Evolutionary conservation across 2,888 invertebrate species (phyloP).

Genomic region (Barypeithes pellucidus): DNA sequence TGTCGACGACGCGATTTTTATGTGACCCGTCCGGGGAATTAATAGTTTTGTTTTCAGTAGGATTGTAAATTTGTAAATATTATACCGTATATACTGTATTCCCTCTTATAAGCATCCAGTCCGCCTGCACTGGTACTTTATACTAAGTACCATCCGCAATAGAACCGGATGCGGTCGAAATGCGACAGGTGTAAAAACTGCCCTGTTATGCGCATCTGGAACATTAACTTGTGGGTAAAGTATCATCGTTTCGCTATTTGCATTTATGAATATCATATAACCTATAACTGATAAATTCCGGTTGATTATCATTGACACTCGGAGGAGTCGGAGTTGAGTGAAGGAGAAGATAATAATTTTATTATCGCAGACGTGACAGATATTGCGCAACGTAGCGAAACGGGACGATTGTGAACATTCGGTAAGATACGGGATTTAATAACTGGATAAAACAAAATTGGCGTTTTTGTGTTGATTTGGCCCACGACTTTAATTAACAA

Average conservation of each 20-base stretch:
- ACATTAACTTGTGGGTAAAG: constrained; percentile 30
- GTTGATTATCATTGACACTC: constrained; percentile 25
- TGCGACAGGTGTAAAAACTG: constrained; percentile 68
- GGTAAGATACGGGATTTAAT: not conserved
- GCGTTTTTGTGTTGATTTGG: not conserved
- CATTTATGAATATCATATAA: constrained; percentile 34
- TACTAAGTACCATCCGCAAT: constrained; percentile 55
- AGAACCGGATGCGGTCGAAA: constrained; percentile 67
- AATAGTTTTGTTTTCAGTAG: too few relatives aligned
- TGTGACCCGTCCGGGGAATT: too few relatives aligned
- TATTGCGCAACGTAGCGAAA: constrained; percentile 17
- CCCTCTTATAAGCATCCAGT: too few relatives aligned
- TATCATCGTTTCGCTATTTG: constrained; percentile 36
- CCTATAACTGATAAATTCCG: constrained; percentile 34
- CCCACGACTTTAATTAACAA: constrained; percentile 8
- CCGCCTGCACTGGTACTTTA: constrained; percentile 21
- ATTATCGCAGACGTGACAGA: constrained; percentile 12
- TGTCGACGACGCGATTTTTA: too few relatives aligned
- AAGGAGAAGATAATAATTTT: constrained; percentile 7
- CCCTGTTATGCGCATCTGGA: constrained; percentile 55
- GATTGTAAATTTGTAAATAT: too few relatives aligned
- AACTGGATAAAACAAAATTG: not conserved
- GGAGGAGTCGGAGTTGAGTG: constrained; percentile 24
- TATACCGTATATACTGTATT: too few relatives aligned
- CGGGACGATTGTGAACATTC: not conserved